A percentile compares a stretch with the other conserved stretches of the same genome.
phyloP scores from a whole-genome alignment of 2,113 vertebrate species.

The Mirza zaza region DNA sequence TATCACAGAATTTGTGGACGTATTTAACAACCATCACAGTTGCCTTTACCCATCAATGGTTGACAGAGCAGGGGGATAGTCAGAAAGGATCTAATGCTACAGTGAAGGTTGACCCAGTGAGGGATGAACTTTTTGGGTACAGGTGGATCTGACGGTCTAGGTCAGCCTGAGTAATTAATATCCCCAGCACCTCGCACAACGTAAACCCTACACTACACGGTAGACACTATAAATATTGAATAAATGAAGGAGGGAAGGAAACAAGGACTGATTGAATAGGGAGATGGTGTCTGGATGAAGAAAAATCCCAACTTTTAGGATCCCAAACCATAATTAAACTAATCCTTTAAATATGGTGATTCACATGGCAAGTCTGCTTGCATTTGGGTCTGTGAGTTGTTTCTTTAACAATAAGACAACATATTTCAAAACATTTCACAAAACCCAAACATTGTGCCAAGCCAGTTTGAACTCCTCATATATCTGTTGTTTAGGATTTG shows the following conservation, averaged over 20 bases:
- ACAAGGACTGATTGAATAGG: not conserved
- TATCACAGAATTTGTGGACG: not conserved
- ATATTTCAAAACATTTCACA: not conserved
- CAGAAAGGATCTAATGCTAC: not conserved
- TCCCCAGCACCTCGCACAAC: too few relatives aligned
- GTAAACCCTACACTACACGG: not conserved
- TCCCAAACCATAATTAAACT: not conserved
- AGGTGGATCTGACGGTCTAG: not conserved
- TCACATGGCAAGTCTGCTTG: not conserved
- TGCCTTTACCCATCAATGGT: not conserved
- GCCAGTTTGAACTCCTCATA: not conserved
- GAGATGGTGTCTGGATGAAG: not conserved
- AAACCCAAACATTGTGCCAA: not conserved
- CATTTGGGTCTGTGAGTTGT: not conserved
- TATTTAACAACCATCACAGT: not conserved
- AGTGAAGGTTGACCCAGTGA: not conserved
- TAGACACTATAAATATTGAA: not conserved
- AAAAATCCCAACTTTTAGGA: not conserved
- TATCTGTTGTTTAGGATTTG: not conserved
- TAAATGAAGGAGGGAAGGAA: not conserved
- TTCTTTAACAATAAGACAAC: constrained; percentile 12
- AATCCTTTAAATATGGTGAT: not conserved
- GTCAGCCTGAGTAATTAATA: not conserved
- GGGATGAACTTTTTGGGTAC: not conserved
- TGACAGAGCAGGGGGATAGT: not conserved